Evolutionary conservation across 92 coral and sea anemone genomes (phyloP).

Genomic region (Siderastrea siderea): DNA sequence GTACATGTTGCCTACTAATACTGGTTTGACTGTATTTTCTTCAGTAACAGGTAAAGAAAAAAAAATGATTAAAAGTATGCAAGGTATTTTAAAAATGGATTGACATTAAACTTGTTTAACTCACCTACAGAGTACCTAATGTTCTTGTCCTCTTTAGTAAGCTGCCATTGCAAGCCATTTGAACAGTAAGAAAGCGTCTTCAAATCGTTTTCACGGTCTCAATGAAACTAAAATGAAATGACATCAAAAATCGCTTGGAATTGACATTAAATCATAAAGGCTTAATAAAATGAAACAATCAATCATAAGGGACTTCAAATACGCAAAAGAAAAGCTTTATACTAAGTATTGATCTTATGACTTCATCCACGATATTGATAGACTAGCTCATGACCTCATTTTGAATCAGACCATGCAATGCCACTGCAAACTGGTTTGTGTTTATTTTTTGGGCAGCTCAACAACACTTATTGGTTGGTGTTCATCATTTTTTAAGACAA

Average conservation of each 20-base stretch:
- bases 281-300: not conserved
- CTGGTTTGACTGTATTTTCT: too few species aligned
- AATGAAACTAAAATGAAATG: not conserved
- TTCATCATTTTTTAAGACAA: too few species aligned
- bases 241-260: not conserved
- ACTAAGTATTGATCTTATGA: not conserved
- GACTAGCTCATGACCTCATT: not conserved
- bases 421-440: too few species aligned
- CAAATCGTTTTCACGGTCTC: not conserved
- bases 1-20: too few species aligned
- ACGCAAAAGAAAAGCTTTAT: not conserved
- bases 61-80: too few species aligned
- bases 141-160: not conserved
- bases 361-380: not conserved
- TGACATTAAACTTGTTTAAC: too few species aligned
- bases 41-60: too few species aligned
- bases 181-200: not conserved
- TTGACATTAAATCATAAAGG: not conserved
- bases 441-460: too few species aligned
- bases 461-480: too few species aligned
- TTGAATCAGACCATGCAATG: not conserved
- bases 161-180: not conserved
- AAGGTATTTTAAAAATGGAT: too few species aligned
- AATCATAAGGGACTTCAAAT: not conserved
- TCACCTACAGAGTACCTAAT: too few species aligned